Percentiles rank a stretch among this genome's conserved stretches.
Evolutionary conservation across 2,888 invertebrate genomes (phyloP).

Genomic region (Eupithecia insigniata): DNA sequence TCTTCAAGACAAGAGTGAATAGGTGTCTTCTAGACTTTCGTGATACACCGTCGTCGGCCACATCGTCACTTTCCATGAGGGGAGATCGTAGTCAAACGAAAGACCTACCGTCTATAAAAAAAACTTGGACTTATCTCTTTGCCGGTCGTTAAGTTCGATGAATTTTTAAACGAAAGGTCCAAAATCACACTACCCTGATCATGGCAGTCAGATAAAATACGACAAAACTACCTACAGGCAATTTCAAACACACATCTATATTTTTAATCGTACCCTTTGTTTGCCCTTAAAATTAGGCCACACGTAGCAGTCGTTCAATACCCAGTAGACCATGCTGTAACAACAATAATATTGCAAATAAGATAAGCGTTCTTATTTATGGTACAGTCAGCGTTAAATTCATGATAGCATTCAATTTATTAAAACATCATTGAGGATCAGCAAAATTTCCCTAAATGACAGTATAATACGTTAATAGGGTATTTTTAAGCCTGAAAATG

Average conservation of each 20-base stretch:
- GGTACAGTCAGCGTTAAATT: constrained; percentile 29
- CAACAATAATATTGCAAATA: constrained; percentile 70
- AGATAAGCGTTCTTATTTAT: constrained; percentile 72
- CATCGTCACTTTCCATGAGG: no score
- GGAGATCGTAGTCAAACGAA: no score
- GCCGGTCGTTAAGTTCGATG: background rate
- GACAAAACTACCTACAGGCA: background rate
- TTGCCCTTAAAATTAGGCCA: constrained; percentile 32
- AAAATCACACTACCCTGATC: background rate
- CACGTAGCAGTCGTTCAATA: constrained; percentile 54
- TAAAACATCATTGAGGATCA: background rate
- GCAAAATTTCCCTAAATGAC: background rate
- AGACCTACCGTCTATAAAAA: no score
- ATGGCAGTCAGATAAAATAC: background rate
- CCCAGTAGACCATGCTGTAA: constrained; percentile 59
- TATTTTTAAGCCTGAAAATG: background rate
- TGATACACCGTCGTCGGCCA: no score
- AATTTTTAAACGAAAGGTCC: no score
- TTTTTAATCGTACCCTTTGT: constrained; percentile 21
- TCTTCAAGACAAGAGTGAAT: no score
- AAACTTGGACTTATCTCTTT: no score
- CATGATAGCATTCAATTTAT: background rate
- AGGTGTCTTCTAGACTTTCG: no score
- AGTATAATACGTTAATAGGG: background rate
- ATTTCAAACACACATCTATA: constrained; percentile 8